These are phyloP conservation scores for Chiloscyllium plagiosum DNA, from an alignment of 2,113 vertebrate genomes.

Conservation along the genomic window DNA sequence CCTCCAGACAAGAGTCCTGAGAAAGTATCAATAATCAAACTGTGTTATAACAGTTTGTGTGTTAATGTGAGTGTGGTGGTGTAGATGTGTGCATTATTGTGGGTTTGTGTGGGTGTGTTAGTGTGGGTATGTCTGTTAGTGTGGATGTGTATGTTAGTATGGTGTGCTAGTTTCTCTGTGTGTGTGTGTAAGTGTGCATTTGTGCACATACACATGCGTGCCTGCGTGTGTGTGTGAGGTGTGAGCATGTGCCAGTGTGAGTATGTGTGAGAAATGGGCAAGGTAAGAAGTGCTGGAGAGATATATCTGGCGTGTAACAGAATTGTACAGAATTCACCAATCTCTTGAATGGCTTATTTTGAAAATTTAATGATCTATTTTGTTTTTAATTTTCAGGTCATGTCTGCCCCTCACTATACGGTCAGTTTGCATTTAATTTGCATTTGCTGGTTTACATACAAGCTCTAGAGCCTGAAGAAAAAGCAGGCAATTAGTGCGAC, in stretches of 20 bases:
- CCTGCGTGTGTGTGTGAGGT: not conserved
- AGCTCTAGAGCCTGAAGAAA: slow-evolving; percentile 21
- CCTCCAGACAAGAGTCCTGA: no score
- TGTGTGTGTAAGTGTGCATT: not conserved
- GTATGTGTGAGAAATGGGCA: not conserved
- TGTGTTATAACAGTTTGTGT: not conserved
- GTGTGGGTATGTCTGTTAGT: not conserved
- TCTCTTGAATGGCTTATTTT: not conserved
- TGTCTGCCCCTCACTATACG: not conserved
- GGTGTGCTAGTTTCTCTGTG: no score
- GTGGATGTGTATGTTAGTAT: not conserved
- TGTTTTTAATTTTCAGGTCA: slow-evolving; percentile 15
- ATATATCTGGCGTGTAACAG: not conserved
- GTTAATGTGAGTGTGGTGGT: not conserved
- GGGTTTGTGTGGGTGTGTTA: not conserved
- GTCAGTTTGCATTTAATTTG: not conserved
- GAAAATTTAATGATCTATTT: not conserved
- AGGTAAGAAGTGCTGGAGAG: not conserved
- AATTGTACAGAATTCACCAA: not conserved
- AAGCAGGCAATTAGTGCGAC: not conserved
- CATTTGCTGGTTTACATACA: not conserved
- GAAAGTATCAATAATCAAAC: no score
- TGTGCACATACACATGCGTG: not conserved
- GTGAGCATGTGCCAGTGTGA: not conserved
- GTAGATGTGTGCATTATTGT: not conserved